These are phyloP conservation scores for Fregetta grallaria DNA, from an alignment of 2,113 vertebrate genomes.

Conservation along the genomic window DNA sequence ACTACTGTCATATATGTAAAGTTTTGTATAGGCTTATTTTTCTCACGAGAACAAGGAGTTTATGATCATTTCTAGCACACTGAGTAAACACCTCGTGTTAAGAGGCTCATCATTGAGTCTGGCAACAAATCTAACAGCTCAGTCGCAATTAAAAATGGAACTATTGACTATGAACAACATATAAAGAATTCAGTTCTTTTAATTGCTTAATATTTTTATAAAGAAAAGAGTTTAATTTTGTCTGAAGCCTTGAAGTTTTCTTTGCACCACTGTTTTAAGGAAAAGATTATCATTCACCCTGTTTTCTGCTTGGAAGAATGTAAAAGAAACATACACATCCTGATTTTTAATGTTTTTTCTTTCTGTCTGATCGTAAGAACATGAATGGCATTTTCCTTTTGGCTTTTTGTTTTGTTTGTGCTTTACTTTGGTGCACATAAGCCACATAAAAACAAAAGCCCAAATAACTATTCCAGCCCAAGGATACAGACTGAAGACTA, in stretches of 20 bases:
- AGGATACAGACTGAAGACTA: neutral
- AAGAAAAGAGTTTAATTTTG: neutral
- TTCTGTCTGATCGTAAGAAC: neutral
- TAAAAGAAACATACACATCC: neutral
- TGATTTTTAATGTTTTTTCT: neutral
- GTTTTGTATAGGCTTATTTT: neutral
- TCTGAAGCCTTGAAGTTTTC: neutral
- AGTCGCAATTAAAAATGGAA: neutral
- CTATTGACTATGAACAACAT: neutral
- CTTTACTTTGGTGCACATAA: neutral
- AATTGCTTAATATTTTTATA: neutral
- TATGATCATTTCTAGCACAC: neutral
- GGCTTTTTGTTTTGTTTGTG: neutral
- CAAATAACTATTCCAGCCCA: constrained; percentile 2
- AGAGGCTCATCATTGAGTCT: neutral
- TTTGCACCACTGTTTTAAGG: neutral
- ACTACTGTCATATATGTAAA: neutral
- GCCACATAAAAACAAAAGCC: neutral
- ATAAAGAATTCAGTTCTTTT: neutral
- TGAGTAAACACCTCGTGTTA: neutral
- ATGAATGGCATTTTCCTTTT: neutral
- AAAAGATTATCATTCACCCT: neutral
- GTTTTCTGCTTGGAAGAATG: neutral
- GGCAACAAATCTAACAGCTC: neutral
- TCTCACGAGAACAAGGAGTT: neutral